A percentile compares a stretch with the other conserved stretches of the same genome.
Evolutionary conservation across 2,797 vertebrate species (phyloP).

Genomic region (Thunnus albacares): DNA sequence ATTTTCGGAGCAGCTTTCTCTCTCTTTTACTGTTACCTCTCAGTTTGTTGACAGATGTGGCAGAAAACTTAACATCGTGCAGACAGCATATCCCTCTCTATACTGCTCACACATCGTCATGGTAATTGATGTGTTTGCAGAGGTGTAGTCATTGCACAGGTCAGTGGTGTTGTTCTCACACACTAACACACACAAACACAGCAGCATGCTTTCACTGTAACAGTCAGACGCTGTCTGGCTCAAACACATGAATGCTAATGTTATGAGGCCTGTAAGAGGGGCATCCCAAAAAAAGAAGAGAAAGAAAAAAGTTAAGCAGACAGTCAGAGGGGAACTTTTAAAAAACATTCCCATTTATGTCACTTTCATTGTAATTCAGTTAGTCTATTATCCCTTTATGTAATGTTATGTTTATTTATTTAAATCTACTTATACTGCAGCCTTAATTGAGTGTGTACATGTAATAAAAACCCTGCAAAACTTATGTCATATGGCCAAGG

Average conservation of each 20-base stretch:
- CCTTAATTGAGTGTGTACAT: slow-evolving; percentile 1
- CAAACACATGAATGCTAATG: slow-evolving; percentile 8
- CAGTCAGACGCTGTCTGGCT: slow-evolving; percentile 18
- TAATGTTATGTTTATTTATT: slow-evolving; percentile 32
- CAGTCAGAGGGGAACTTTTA: not conserved
- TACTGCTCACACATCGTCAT: slow-evolving; percentile 1
- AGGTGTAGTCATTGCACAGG: slow-evolving; percentile 40
- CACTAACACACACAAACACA: slow-evolving; percentile 21
- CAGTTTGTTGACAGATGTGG: slow-evolving; percentile 18
- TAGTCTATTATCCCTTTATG: slow-evolving; percentile 23
- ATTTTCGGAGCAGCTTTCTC: slow-evolving; percentile 12
- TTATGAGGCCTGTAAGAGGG: slow-evolving; percentile 6
- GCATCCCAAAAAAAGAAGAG: slow-evolving; percentile 7
- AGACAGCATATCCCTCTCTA: slow-evolving; percentile 25
- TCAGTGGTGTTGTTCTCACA: slow-evolving; percentile 22
- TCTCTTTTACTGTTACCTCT: slow-evolving; percentile 1
- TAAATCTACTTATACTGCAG: slow-evolving; percentile 31
- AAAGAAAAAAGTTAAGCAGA: too few relatives aligned
- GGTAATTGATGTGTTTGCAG: slow-evolving; percentile 45
- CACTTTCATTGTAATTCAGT: slow-evolving; percentile 33
- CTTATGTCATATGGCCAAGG: not conserved
- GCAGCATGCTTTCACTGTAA: slow-evolving; percentile 14
- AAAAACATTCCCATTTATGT: slow-evolving; percentile 38
- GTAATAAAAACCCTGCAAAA: slow-evolving; percentile 20
- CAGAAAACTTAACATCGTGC: slow-evolving; percentile 31